Evolutionary conservation across 2,888 invertebrate genomes (phyloP).

Genomic region (Dynastes tityus): DNA sequence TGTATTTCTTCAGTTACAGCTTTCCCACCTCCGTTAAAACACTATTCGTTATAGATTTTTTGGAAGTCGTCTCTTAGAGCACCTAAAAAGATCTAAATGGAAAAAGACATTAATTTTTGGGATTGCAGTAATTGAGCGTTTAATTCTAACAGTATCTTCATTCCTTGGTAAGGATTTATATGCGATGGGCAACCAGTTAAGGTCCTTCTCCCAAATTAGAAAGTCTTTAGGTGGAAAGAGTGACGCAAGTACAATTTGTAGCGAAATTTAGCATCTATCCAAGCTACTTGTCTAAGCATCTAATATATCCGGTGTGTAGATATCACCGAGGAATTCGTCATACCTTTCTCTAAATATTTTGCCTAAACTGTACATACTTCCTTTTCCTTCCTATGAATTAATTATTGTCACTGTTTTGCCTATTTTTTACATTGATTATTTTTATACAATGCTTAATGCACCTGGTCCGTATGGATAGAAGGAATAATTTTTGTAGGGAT

Average conservation of each 20-base stretch:
- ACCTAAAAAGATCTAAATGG: background rate
- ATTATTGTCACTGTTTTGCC: background rate
- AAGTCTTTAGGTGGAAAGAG: constrained; percentile 78
- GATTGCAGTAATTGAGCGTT: too few species aligned
- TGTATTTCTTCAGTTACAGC: background rate
- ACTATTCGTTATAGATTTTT: background rate
- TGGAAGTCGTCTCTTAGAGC: background rate
- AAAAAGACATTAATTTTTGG: background rate
- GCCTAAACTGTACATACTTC: constrained; percentile 83
- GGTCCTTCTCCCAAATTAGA: constrained; percentile 78
- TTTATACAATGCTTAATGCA: constrained; percentile 79
- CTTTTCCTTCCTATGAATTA: constrained; percentile 79
- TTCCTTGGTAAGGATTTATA: constrained; percentile 82
- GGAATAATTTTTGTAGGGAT: constrained; percentile 75
- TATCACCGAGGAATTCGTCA: constrained; percentile 76
- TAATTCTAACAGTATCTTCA: constrained; percentile 12
- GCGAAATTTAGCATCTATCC: background rate
- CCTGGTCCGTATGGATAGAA: constrained; percentile 82
- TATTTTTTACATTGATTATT: background rate
- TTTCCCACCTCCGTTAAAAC: background rate
- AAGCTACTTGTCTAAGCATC: constrained; percentile 58
- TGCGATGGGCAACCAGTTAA: constrained; percentile 91
- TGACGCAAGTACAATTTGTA: constrained; percentile 82
- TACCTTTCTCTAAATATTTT: constrained; percentile 81
- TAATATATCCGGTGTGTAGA: constrained; percentile 77